phyloP scores from a whole-genome alignment of 1,140 invertebrate species.

The Aplysia californica region DNA sequence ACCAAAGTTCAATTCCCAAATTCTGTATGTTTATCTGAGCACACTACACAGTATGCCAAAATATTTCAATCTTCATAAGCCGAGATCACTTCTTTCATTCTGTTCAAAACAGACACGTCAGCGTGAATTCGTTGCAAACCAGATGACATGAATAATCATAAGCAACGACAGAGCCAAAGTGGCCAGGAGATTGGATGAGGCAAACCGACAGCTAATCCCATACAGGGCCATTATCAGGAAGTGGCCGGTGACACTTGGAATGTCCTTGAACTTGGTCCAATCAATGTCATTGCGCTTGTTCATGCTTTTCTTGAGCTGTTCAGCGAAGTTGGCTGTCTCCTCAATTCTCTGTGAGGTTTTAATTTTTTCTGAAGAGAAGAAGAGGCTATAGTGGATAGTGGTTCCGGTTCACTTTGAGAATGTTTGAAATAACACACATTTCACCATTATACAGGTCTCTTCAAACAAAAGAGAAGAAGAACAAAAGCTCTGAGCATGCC shows the following conservation, averaged over 20 bases:
- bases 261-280: slow-evolving; percentile 24
- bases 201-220: slow-evolving; percentile 18
- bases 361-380: slow-evolving; percentile 5
- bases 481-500: too few species aligned
- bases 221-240: slow-evolving; percentile 18
- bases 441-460: too few species aligned
- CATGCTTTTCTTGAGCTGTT: slow-evolving; percentile 17
- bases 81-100: too few species aligned
- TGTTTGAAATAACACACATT: too few species aligned
- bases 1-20: too few species aligned
- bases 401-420: too few species aligned
- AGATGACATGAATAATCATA: slow-evolving; percentile 22
- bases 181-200: neutral
- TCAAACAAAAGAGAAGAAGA: too few species aligned
- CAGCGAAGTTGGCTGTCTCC: neutral
- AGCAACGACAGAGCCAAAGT: slow-evolving; percentile 1
- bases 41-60: too few species aligned
- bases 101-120: too few species aligned
- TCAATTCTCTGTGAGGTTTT: slow-evolving; percentile 1
- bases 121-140: slow-evolving; percentile 12
- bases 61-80: too few species aligned
- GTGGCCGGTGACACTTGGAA: slow-evolving; percentile 14
- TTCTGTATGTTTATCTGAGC: too few species aligned
- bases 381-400: too few species aligned
- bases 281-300: slow-evolving; percentile 9